These are phyloP conservation scores for Egretta garzetta DNA, from an alignment of 2,113 vertebrate species.

Conservation along the genomic window DNA sequence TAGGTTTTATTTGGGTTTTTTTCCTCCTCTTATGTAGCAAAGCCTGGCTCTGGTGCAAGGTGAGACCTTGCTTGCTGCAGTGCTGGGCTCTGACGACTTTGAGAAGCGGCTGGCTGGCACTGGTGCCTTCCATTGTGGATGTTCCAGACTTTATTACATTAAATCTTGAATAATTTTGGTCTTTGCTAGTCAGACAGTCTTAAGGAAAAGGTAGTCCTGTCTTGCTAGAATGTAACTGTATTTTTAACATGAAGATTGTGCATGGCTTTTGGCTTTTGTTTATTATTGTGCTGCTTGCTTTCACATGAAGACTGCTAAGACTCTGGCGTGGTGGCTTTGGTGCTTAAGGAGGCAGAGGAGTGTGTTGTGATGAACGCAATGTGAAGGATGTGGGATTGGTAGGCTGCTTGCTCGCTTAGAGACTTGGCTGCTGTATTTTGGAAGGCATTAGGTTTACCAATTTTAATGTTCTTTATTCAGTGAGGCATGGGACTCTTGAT, in stretches of 20 bases:
- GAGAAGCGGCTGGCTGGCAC: fast-evolving
- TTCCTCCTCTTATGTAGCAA: neutral
- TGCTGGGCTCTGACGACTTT: neutral
- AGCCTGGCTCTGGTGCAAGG: neutral
- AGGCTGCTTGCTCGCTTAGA: neutral
- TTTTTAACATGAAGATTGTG: neutral
- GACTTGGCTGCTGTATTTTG: neutral
- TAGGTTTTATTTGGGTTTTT: neutral
- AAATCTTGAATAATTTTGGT: neutral
- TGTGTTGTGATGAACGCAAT: neutral
- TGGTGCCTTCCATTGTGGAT: fast-evolving
- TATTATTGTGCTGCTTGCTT: neutral
- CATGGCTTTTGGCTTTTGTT: neutral
- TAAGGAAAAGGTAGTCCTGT: neutral
- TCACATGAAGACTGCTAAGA: neutral
- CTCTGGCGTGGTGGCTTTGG: neutral
- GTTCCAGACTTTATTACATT: neutral
- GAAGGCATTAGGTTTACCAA: neutral
- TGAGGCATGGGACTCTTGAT: neutral
- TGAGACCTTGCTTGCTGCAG: neutral
- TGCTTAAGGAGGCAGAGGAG: neutral
- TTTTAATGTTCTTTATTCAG: neutral
- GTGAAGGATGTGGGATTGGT: fast-evolving
- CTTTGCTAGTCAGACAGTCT: neutral
- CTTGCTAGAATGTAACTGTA: neutral